phyloP scores from a whole-genome alignment of 2,888 invertebrate genomes.

The Nephrotoma appendiculata region DNA sequence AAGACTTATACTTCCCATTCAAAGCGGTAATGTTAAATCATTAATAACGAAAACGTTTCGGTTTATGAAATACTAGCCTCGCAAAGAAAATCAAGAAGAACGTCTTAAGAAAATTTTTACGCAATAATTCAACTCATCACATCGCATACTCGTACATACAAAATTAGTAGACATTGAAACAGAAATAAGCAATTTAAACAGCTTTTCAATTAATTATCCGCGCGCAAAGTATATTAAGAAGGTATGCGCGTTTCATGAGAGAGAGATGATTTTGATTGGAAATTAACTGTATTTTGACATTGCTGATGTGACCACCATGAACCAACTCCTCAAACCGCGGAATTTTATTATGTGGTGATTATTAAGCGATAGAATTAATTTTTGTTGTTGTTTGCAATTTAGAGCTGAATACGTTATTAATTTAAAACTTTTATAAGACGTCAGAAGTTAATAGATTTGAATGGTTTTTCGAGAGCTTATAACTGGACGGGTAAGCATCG shows the following conservation, averaged over 20 bases:
- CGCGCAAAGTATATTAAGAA: neutral
- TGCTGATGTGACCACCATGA: neutral
- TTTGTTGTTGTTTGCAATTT: neutral
- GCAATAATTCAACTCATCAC: neutral
- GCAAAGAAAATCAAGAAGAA: neutral
- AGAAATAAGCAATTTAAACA: neutral
- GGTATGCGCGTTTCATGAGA: neutral
- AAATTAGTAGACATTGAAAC: neutral
- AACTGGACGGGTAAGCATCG: neutral
- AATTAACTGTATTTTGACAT: neutral
- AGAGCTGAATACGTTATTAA: neutral
- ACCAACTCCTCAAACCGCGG: neutral
- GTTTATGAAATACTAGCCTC: neutral
- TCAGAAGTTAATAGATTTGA: neutral
- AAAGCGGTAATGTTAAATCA: neutral
- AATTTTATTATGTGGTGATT: neutral
- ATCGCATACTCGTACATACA: neutral
- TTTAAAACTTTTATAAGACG: neutral
- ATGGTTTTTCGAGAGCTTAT: neutral
- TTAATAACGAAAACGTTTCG: neutral
- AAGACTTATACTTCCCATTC: neutral
- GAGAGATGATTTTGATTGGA: neutral
- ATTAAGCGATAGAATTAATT: neutral
- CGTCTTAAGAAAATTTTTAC: neutral
- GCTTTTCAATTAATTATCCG: neutral